Conservation (phyloP, 23 tunicate genomes). For the Corella eumyota region DNA sequence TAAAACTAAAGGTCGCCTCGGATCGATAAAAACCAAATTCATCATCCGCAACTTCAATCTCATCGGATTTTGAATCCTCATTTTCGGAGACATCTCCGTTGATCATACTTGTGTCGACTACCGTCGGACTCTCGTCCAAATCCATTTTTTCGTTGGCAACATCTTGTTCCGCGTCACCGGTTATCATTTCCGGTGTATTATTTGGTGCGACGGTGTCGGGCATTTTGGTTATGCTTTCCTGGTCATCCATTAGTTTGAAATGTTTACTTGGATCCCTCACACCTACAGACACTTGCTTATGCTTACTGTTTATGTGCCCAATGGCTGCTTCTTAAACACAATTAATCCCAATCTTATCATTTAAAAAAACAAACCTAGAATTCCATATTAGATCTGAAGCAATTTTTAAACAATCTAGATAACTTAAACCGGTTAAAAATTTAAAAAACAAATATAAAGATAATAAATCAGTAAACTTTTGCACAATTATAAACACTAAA, state of each 20-base stretch:
- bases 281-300: conserved; percentile 59
- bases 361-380: too few species aligned
- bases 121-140: conserved; percentile 25
- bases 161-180: conserved; percentile 14
- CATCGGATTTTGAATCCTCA: conserved; percentile 45
- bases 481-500: too few species aligned
- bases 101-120: conserved; percentile 21
- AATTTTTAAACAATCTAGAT: too few species aligned
- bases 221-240: conserved; percentile 21
- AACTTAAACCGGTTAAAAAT: too few species aligned
- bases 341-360: too few species aligned
- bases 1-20: conserved; percentile 75
- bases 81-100: conserved; percentile 56
- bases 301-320: conserved; percentile 96
- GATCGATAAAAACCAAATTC: conserved; percentile 86
- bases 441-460: too few species aligned
- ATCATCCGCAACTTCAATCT: conserved; percentile 53
- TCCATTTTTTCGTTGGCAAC: conserved; percentile 40
- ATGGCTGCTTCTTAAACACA: too few species aligned
- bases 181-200: conserved; percentile 6
- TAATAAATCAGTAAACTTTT: too few species aligned
- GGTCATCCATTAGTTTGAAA: conserved; percentile 61
- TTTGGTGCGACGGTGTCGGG: conserved; percentile 47
- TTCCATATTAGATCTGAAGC: too few species aligned
- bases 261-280: conserved; percentile 11